These are phyloP conservation scores for Mystacornis crossleyi DNA, from an alignment of 2,113 vertebrate species.

Conservation along the genomic window DNA sequence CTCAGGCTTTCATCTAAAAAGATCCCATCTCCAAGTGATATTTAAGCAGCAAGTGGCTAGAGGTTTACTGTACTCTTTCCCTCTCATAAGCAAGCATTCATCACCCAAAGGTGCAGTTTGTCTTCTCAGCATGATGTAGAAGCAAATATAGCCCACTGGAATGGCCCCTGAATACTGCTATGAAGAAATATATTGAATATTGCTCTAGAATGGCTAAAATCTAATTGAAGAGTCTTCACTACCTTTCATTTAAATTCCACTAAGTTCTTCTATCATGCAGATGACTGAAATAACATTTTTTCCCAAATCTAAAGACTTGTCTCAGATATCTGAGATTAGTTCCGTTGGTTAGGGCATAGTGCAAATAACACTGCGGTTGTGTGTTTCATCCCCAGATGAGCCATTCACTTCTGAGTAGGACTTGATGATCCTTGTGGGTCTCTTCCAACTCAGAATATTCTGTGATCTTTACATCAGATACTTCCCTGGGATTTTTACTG, in stretches of 20 bases:
- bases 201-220: background rate
- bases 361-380: background rate
- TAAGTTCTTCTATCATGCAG: background rate
- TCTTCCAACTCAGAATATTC: background rate
- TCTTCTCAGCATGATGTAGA: slow-evolving; percentile 22
- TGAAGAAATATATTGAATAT: background rate
- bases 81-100: slow-evolving; percentile 21
- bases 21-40: background rate
- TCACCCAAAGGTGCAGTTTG: slow-evolving; percentile 8
- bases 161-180: background rate
- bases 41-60: background rate
- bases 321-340: background rate
- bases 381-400: background rate
- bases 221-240: background rate
- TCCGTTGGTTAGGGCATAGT: background rate
- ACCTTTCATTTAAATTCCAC: background rate
- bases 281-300: background rate
- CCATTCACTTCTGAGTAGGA: background rate
- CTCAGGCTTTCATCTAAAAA: background rate
- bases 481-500: background rate
- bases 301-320: background rate
- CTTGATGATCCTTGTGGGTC: background rate
- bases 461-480: background rate
- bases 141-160: background rate
- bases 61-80: background rate